Conservation (phyloP, 2,113 vertebrate species). For the Ophiodon elongatus region DNA sequence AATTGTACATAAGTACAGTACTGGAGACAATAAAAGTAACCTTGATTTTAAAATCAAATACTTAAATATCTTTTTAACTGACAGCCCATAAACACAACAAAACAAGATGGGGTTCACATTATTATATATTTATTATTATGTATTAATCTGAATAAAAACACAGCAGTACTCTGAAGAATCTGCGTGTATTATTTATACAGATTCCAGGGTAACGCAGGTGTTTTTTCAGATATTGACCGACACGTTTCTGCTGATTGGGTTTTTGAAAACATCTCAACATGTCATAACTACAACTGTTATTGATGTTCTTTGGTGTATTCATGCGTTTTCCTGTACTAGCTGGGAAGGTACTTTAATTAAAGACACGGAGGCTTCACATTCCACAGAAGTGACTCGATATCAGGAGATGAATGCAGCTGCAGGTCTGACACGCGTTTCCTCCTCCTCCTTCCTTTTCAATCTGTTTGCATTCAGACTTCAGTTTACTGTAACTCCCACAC, state of each 20-base stretch:
- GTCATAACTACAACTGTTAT: no score
- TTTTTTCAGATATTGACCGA: not conserved
- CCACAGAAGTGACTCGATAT: not conserved
- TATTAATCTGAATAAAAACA: not conserved
- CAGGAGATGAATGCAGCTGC: not conserved
- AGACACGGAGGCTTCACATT: slow-evolving; percentile 10
- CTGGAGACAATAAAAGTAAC: no score
- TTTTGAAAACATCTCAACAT: no score
- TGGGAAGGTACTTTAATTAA: not conserved
- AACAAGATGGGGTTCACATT: no score
- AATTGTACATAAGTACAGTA: no score
- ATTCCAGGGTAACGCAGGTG: not conserved
- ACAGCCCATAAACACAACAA: no score
- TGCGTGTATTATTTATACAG: not conserved
- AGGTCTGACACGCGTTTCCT: not conserved
- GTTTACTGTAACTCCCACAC: not conserved
- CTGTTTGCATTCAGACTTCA: slow-evolving; percentile 27
- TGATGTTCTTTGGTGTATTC: not conserved
- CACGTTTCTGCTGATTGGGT: not conserved
- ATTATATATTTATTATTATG: no score
- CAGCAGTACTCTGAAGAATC: not conserved
- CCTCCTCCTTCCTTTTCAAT: not conserved
- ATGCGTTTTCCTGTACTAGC: slow-evolving; percentile 4
- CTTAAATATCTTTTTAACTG: no score
- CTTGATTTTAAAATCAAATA: no score